phyloP scores from a whole-genome alignment of 2,888 invertebrate species.

The Thymelicus sylvestris region DNA sequence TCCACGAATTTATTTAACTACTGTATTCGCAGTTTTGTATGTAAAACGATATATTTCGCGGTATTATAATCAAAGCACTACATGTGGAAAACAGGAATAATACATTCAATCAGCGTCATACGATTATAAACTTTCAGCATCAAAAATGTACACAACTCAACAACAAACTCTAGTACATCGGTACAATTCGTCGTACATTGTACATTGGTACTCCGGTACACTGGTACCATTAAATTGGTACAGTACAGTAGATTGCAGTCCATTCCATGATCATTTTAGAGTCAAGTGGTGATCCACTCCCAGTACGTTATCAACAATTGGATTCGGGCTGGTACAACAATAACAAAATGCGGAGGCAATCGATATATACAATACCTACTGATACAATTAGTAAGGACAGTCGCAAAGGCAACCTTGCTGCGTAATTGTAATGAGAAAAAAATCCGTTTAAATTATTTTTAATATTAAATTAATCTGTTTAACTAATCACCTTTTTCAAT shows the following conservation, averaged over 20 bases:
- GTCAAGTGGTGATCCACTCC: not conserved
- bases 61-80: no score
- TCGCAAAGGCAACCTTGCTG: slow-evolving; percentile 21
- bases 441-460: no score
- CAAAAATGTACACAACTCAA: slow-evolving; percentile 1
- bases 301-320: not conserved
- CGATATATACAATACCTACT: slow-evolving; percentile 15
- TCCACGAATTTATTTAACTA: no score
- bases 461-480: no score
- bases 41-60: no score
- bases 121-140: not conserved
- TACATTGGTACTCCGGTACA: no score
- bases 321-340: slow-evolving; percentile 8
- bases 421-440: not conserved
- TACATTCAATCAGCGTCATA: not conserved
- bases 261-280: slow-evolving; percentile 29
- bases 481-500: no score
- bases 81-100: slow-evolving; percentile 1
- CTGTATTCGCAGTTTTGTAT: no score
- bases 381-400: slow-evolving; percentile 3
- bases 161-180: no score
- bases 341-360: slow-evolving; percentile 32
- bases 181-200: no score
- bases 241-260: slow-evolving; percentile 25
- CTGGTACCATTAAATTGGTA: not conserved